phyloP scores from a whole-genome alignment of 2,797 vertebrate species.

The Melanotaenia parkinsoni region DNA sequence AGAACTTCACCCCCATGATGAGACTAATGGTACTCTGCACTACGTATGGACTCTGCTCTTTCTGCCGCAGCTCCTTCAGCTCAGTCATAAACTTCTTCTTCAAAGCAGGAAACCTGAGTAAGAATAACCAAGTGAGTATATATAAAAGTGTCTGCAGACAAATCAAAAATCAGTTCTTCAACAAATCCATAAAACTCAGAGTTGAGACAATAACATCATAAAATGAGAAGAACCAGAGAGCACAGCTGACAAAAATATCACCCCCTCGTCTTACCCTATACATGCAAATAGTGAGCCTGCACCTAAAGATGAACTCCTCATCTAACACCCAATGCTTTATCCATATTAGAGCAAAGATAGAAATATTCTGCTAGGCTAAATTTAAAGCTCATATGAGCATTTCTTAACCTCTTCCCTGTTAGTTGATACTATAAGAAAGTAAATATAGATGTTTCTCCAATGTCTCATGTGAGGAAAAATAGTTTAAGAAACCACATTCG shows the following conservation, averaged over 20 bases:
- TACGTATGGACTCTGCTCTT: constrained; percentile 94
- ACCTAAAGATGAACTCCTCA: constrained; percentile 48
- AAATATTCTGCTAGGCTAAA: constrained; percentile 71
- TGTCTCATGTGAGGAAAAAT: constrained; percentile 1
- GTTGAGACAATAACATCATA: constrained; percentile 27
- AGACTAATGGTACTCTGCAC: constrained; percentile 96
- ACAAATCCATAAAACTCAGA: constrained; percentile 19
- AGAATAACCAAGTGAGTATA: constrained; percentile 32
- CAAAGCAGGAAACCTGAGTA: constrained; percentile 93
- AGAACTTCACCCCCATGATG: constrained; percentile 99
- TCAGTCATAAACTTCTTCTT: constrained; percentile 98
- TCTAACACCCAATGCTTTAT: constrained; percentile 54
- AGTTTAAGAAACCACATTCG: not conserved
- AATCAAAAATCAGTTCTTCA: constrained; percentile 52
- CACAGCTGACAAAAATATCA: constrained; percentile 48
- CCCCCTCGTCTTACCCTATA: constrained; percentile 18
- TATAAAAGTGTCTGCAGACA: constrained; percentile 41
- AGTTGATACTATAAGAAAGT: constrained; percentile 12
- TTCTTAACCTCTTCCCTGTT: constrained; percentile 35
- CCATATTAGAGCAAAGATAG: constrained; percentile 62
- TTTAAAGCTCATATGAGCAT: constrained; percentile 61
- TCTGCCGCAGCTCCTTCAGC: constrained; percentile 94
- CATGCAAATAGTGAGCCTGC: constrained; percentile 41
- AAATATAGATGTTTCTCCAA: constrained; percentile 34
- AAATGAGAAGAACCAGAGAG: constrained; percentile 24